Conservation (phyloP, 2,888 invertebrate genomes). For the Diarsia mendica region DNA sequence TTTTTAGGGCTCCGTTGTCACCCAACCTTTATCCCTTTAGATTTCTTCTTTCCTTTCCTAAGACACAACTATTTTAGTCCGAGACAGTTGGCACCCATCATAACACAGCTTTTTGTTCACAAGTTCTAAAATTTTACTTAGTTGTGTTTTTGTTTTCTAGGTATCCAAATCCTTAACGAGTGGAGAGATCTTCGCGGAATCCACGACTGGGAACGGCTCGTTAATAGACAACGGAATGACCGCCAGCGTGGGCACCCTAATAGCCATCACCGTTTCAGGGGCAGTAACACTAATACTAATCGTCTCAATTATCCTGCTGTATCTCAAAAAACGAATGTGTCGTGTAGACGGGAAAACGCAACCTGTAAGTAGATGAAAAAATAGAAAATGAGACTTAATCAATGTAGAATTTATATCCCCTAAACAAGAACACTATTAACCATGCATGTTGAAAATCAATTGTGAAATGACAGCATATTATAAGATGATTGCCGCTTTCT, state of each 20-base stretch:
- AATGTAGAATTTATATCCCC: not conserved
- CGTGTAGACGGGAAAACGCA: slow-evolving; percentile 84
- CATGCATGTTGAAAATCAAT: slow-evolving; percentile 10
- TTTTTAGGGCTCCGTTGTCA: not conserved
- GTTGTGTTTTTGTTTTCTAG: slow-evolving; percentile 66
- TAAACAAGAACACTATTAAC: not conserved
- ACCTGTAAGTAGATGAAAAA: slow-evolving; percentile 78
- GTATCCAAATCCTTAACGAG: slow-evolving; percentile 76
- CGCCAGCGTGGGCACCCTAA: slow-evolving; percentile 72
- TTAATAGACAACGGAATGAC: slow-evolving; percentile 71
- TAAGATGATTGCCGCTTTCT: slow-evolving; percentile 31
- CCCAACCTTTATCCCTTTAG: too few species aligned
- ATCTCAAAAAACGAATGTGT: slow-evolving; percentile 80
- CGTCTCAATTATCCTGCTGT: slow-evolving; percentile 74
- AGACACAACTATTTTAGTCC: too few species aligned
- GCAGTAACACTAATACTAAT: slow-evolving; percentile 78
- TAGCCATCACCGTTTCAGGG: slow-evolving; percentile 77
- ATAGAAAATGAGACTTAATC: not conserved
- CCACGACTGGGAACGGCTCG: slow-evolving; percentile 73
- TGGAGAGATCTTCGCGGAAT: slow-evolving; percentile 74
- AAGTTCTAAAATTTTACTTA: not conserved
- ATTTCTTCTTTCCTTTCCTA: too few species aligned
- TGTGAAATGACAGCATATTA: not conserved
- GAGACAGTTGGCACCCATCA: too few species aligned
- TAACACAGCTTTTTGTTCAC: too few species aligned